Percentiles rank a stretch among this genome's conserved stretches.
phyloP scores from a whole-genome alignment of 1,140 invertebrate genomes.

The Drosophila ironensis region DNA sequence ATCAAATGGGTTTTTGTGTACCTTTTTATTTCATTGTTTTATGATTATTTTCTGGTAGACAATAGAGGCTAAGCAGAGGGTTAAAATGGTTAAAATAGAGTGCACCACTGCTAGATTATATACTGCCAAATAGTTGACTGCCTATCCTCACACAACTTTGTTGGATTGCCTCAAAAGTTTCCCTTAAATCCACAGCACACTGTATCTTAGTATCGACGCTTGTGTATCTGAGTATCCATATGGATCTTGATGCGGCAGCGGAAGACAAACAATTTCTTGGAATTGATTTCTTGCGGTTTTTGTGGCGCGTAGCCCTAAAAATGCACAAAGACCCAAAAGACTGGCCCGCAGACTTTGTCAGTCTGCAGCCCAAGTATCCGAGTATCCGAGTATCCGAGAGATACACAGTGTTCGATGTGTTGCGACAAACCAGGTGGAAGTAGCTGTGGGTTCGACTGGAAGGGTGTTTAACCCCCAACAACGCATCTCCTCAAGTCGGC shows the following conservation, averaged over 20 bases:
- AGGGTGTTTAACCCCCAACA: conserved; percentile 4
- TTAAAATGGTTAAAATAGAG: too few relatives aligned
- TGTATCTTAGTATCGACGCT: background rate
- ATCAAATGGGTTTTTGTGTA: too few relatives aligned
- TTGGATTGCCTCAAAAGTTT: too few relatives aligned
- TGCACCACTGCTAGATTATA: too few relatives aligned
- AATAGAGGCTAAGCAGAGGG: too few relatives aligned
- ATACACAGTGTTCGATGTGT: conserved; percentile 9
- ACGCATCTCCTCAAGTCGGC: background rate
- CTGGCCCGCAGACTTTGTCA: conserved; percentile 1
- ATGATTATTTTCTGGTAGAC: too few relatives aligned
- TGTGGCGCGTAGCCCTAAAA: conserved; percentile 71
- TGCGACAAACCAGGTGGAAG: background rate
- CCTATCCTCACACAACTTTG: too few relatives aligned
- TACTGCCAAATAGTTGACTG: too few relatives aligned
- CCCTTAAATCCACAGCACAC: background rate
- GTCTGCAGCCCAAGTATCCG: too few relatives aligned
- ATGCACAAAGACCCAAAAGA: conserved; percentile 38
- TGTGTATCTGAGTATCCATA: conserved; percentile 1
- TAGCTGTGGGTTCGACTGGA: background rate
- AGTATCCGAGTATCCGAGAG: background rate
- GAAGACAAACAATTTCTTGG: conserved; percentile 76
- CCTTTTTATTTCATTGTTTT: too few relatives aligned
- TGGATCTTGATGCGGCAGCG: conserved; percentile 40
- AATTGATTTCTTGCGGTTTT: conserved; percentile 76